A percentile compares a stretch with the other conserved stretches of the same genome.
phyloP scores from a whole-genome alignment of 2,888 invertebrate species.

The Elysia crispata region DNA sequence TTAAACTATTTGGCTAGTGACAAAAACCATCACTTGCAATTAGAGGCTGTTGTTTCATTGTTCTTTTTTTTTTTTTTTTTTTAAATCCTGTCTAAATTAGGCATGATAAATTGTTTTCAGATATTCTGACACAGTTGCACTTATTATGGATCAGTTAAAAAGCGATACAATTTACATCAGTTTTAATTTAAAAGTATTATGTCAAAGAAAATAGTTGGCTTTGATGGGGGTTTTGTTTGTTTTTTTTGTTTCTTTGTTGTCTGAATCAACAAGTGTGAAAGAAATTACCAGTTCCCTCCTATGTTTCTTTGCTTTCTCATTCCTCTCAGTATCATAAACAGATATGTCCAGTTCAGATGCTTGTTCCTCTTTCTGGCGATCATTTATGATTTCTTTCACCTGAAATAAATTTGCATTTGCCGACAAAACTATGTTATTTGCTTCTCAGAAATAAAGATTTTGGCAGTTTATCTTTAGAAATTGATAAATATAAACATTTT shows the following conservation, averaged over 20 bases:
- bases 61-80: too few relatives aligned
- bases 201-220: not conserved
- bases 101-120: too few relatives aligned
- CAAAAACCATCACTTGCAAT: too few relatives aligned
- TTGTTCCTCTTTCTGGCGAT: conserved; percentile 74
- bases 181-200: not conserved
- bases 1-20: too few relatives aligned
- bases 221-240: not conserved
- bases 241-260: not conserved
- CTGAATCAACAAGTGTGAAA: not conserved
- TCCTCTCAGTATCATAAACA: conserved; percentile 77
- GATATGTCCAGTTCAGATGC: conserved; percentile 75
- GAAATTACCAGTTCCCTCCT: conserved; percentile 74
- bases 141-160: too few relatives aligned
- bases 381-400: conserved; percentile 72
- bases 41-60: too few relatives aligned
- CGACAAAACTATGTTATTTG: not conserved
- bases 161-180: too few relatives aligned
- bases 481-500: too few relatives aligned
- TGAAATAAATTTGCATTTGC: conserved; percentile 31
- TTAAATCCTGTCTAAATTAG: too few relatives aligned
- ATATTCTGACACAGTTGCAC: too few relatives aligned
- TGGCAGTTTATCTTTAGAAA: too few relatives aligned
- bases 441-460: too few relatives aligned
- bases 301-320: conserved; percentile 77